A percentile compares a stretch with the other conserved stretches of the same genome.
These are phyloP conservation scores for Elegia similella DNA, from an alignment of 2,888 invertebrate species.

Conservation along the genomic window DNA sequence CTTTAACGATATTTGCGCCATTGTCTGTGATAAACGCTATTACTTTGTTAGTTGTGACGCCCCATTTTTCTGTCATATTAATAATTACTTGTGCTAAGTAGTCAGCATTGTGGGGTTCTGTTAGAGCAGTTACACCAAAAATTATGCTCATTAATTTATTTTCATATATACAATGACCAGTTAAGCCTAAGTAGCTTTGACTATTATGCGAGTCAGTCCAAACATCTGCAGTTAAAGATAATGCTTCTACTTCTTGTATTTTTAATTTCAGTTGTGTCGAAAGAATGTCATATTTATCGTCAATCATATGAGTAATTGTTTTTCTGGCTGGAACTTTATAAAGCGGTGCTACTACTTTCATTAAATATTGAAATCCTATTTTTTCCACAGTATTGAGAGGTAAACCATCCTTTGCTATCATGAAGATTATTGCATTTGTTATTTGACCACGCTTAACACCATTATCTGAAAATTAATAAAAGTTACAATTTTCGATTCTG, in stretches of 20 bases:
- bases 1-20: slow-evolving; percentile 29
- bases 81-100: slow-evolving; percentile 28
- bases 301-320: slow-evolving; percentile 29
- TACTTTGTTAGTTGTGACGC: slow-evolving; percentile 28
- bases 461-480: slow-evolving; percentile 25
- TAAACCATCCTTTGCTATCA: slow-evolving; percentile 26
- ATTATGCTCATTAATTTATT: slow-evolving; percentile 28
- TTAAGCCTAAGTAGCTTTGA: slow-evolving; percentile 29
- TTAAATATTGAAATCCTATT: slow-evolving; percentile 26
- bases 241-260: slow-evolving; percentile 27
- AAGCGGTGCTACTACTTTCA: slow-evolving; percentile 24
- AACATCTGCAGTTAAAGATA: slow-evolving; percentile 31
- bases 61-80: slow-evolving; percentile 28
- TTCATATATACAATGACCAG: slow-evolving; percentile 30
- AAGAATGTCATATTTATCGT: slow-evolving; percentile 30
- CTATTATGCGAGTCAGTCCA: slow-evolving; percentile 29
- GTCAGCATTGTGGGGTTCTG: slow-evolving; percentile 30
- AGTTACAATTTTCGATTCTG: slow-evolving; percentile 15
- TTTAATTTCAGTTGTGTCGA: slow-evolving; percentile 29
- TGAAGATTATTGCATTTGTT: slow-evolving; percentile 26
- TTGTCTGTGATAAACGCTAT: slow-evolving; percentile 29
- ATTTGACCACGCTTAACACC: slow-evolving; percentile 25
- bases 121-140: slow-evolving; percentile 28
- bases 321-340: slow-evolving; percentile 27
- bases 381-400: slow-evolving; percentile 28